phyloP scores from a whole-genome alignment of 2,113 vertebrate genomes.

The Nipponia nippon region DNA sequence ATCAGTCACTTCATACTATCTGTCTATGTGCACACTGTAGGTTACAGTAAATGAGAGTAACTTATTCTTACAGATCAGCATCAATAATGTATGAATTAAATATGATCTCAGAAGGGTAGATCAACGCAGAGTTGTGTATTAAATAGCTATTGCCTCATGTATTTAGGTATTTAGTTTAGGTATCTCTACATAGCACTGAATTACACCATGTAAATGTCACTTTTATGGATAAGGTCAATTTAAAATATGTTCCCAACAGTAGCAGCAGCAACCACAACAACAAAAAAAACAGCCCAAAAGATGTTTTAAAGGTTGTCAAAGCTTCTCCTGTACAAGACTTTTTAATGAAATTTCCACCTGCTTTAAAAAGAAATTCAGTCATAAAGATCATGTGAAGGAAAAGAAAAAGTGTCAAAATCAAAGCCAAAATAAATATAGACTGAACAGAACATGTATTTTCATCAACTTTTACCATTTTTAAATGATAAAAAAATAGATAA shows the following conservation, averaged over 20 bases:
- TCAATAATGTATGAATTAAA: background rate
- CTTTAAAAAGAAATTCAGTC: background rate
- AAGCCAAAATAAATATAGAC: background rate
- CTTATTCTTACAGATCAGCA: background rate
- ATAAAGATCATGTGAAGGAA: background rate
- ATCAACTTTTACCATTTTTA: background rate
- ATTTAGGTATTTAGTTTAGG: background rate
- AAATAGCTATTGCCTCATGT: background rate
- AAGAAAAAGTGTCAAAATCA: background rate
- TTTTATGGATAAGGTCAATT: slow-evolving; percentile 64
- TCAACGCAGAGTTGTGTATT: background rate
- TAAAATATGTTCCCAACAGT: slow-evolving; percentile 29
- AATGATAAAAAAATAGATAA: background rate
- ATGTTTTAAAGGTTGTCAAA: slow-evolving; percentile 21
- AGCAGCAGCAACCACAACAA: background rate
- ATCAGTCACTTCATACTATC: background rate
- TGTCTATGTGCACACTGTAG: background rate
- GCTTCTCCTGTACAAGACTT: background rate
- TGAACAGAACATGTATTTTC: background rate
- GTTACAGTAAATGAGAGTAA: background rate
- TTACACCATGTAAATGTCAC: slow-evolving; percentile 45
- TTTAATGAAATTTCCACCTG: background rate
- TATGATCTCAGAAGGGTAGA: background rate
- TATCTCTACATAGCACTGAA: background rate
- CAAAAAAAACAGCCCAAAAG: background rate